Base-by-base conservation (phyloP, 2,888 invertebrate genomes). In the Neoscelio sp. region DNA sequence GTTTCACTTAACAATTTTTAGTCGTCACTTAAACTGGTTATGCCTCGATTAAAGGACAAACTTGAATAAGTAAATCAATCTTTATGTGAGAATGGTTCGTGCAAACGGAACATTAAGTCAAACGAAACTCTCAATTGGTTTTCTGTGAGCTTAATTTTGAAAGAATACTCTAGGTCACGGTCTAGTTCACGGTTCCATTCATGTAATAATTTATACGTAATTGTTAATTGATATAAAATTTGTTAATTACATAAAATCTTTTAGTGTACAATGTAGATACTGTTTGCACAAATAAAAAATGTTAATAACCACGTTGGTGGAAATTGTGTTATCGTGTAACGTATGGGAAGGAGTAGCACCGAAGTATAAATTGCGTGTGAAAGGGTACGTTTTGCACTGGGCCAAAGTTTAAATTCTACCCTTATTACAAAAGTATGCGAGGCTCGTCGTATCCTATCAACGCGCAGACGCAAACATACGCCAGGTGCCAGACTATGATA, bases 371-470 rank as follows among this genome's bases (percentile, higher is more conserved):
- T 71, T 26, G 56, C 62, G 60, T 40, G 64, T 17, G 46, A 78
- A 82, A 77, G 80, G 81, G 82, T 82, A 84, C 84, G 84, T 84
- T 84, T 83, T 81, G 80, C 82, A 87, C 87, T 87, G 86, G 83
- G 84, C 81, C 76, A 83, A 87, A 86, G 82, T 87, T 88, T 85
- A 85, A 88, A 87, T 87, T 84, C 78, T 84, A 84, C 83, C 83
- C 82, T 80, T 81, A 65, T 76, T 74, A 74, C 73, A 78, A 78
- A 84, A 84, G 82, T 80, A 78, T 78, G 60, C 82, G 80, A 67
- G 80, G 77, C 81, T 78, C 80, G 77, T 50, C 52, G 75, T 71
- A 13, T 35, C 44, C 7, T 10, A 12, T 81, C 44, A 78, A 77
- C 73, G 86, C 88, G 88, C 88, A 88, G 84, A 81, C 87, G 87